phyloP scores from a whole-genome alignment of 2,113 vertebrate species.

The Acrocephalus arundinaceus region DNA sequence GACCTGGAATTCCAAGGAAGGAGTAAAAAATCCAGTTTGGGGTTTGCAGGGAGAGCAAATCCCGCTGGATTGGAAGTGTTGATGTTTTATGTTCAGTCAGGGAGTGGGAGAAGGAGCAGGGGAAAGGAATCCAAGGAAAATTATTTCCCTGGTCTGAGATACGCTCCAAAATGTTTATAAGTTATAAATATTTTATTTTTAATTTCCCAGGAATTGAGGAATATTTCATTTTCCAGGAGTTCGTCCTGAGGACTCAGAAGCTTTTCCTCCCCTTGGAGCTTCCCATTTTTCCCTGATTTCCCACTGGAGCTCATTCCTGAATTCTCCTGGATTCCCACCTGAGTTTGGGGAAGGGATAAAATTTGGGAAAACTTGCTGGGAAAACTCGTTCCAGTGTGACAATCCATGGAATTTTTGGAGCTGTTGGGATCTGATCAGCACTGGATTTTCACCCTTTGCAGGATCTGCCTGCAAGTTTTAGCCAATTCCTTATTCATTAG shows the following conservation, averaged over 20 bases:
- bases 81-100: rapidly evolving
- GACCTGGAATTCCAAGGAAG: not conserved
- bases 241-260: not conserved
- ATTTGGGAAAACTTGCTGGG: not conserved
- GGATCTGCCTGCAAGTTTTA: not conserved
- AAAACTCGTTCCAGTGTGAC: not conserved
- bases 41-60: not conserved
- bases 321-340: not conserved
- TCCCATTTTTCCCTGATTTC: not conserved
- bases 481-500: not conserved
- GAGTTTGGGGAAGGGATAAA: not conserved
- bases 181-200: not conserved
- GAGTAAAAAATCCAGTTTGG: rapidly evolving
- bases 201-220: not conserved
- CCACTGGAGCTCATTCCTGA: not conserved
- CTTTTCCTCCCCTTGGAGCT: not conserved
- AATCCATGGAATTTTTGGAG: rapidly evolving
- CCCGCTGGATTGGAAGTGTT: not conserved
- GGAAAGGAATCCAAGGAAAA: not conserved
- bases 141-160: not conserved
- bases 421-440: too few relatives aligned
- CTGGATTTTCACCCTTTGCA: too few relatives aligned
- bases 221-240: not conserved
- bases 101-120: not conserved
- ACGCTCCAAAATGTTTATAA: rapidly evolving